A percentile compares a stretch with the other conserved stretches of the same genome.
These are phyloP conservation scores for Menidia menidia DNA, from an alignment of 2,797 vertebrate species.

Conservation along the genomic window DNA sequence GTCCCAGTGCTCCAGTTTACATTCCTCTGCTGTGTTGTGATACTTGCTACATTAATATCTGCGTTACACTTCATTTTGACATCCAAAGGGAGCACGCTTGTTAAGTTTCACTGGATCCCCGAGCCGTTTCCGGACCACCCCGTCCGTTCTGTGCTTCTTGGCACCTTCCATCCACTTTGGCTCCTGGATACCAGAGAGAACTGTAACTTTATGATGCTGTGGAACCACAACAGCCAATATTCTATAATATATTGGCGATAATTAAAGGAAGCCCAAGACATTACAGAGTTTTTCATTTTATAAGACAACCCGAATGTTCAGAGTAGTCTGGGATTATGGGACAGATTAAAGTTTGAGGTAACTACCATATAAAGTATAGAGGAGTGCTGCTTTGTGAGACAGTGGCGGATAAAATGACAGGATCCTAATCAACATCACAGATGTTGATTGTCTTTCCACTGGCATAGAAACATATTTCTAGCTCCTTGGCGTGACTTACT, in stretches of 20 bases:
- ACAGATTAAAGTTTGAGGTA: constrained; percentile 12
- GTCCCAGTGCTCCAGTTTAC: constrained; percentile 77
- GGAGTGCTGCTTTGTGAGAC: constrained; percentile 22
- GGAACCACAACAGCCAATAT: constrained; percentile 51
- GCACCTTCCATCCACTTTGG: constrained; percentile 52
- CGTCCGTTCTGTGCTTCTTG: constrained; percentile 67
- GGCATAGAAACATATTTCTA: background rate
- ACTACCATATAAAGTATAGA: constrained; percentile 8
- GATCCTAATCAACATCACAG: constrained; percentile 2
- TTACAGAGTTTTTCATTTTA: constrained; percentile 47
- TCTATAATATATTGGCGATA: constrained; percentile 16
- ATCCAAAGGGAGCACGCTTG: constrained; percentile 77
- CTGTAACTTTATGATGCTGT: constrained; percentile 56
- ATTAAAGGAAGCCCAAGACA: constrained; percentile 30
- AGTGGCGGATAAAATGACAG: background rate
- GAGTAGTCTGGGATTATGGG: constrained; percentile 31
- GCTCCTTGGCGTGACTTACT: background rate
- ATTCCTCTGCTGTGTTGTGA: constrained; percentile 78
- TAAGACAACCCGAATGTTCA: constrained; percentile 25
- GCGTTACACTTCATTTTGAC: constrained; percentile 77
- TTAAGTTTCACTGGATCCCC: constrained; percentile 77
- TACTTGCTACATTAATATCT: constrained; percentile 81
- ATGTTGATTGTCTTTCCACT: background rate
- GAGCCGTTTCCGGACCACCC: constrained; percentile 78
- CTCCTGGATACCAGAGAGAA: constrained; percentile 53